These are phyloP conservation scores for Palythoa grandis DNA, from an alignment of 92 coral and sea anemone genomes.

Conservation along the genomic window DNA sequence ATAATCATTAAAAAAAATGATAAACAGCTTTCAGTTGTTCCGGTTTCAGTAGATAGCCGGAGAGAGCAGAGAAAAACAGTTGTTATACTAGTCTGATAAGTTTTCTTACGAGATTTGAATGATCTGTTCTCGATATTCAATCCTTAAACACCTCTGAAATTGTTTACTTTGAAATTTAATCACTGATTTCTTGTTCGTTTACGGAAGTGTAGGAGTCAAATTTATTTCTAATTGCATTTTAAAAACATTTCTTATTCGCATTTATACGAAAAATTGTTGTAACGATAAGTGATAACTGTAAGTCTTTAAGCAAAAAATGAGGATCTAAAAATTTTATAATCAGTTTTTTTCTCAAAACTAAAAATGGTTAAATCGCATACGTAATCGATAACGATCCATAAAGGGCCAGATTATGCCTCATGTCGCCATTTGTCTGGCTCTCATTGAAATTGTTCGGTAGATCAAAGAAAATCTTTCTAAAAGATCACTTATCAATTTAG, in stretches of 20 bases:
- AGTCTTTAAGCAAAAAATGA: neutral
- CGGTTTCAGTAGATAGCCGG: neutral
- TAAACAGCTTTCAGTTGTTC: neutral
- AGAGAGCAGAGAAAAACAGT: neutral
- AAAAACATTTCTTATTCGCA: neutral
- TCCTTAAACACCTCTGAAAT: neutral
- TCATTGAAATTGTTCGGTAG: neutral
- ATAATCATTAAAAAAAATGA: neutral
- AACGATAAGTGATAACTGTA: neutral
- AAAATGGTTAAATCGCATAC: no score
- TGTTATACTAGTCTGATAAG: no score
- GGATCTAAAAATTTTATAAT: neutral
- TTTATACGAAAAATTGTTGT: neutral
- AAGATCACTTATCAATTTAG: neutral
- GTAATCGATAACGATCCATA: neutral
- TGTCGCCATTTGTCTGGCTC: neutral
- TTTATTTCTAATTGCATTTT: neutral
- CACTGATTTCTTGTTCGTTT: neutral
- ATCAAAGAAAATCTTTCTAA: constrained; percentile 7
- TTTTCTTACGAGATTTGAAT: neutral
- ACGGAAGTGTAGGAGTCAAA: neutral
- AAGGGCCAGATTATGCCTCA: neutral
- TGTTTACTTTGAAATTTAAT: neutral
- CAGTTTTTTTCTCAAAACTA: neutral
- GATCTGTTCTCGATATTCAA: neutral